phyloP scores from a whole-genome alignment of 2,888 invertebrate species.

The Ashinkailepas kermadecensis region DNA sequence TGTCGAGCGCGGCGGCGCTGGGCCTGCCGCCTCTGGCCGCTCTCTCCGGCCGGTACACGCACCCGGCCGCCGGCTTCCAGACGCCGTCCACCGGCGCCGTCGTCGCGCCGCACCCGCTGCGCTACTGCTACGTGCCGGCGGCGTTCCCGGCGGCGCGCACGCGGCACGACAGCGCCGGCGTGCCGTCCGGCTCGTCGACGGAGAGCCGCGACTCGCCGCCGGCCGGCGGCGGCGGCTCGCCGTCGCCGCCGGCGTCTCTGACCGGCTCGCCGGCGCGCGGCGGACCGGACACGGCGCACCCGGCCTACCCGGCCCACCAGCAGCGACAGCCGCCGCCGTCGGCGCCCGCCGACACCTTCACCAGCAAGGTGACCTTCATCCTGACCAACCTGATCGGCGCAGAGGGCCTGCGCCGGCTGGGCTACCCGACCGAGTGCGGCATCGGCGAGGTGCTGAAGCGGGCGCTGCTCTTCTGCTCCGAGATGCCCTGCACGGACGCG shows the following conservation, averaged over 20 bases:
- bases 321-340: conserved; percentile 26
- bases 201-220: conserved; percentile 23
- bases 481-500: conserved; percentile 33
- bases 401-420: conserved; percentile 29
- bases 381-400: conserved; percentile 30
- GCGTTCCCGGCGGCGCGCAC: conserved; percentile 22
- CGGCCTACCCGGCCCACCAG: conserved; percentile 9
- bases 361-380: conserved; percentile 29
- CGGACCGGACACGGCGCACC: neutral
- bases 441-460: conserved; percentile 31
- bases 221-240: neutral
- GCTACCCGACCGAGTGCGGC: conserved; percentile 28
- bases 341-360: conserved; percentile 28
- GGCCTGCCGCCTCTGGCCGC: neutral
- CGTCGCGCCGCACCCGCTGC: conserved; percentile 20
- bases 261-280: neutral
- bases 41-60: neutral
- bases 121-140: conserved; percentile 18
- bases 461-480: conserved; percentile 30
- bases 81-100: neutral
- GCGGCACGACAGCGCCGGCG: conserved; percentile 28
- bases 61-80: neutral
- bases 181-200: conserved; percentile 25
- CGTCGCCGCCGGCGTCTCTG: neutral
- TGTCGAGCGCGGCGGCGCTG: neutral